phyloP scores from a whole-genome alignment of 2,888 invertebrate genomes.

The Melieria picta region DNA sequence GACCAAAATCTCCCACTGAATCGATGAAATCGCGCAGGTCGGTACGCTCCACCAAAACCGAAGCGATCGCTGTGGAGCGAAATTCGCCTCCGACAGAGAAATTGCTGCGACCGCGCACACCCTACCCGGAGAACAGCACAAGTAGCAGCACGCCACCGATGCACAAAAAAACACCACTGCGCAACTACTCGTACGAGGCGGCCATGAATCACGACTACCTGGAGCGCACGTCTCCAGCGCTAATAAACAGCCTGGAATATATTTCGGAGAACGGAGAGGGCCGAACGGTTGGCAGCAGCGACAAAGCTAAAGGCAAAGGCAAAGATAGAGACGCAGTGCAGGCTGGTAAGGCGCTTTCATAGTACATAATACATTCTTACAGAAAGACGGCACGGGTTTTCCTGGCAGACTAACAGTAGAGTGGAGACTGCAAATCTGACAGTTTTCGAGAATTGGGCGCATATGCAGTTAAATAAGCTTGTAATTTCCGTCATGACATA shows the following conservation, averaged over 20 bases:
- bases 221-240: conserved; percentile 55
- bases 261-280: conserved; percentile 43
- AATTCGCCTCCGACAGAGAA: conserved; percentile 44
- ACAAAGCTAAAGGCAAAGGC: conserved; percentile 20
- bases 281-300: too few species aligned
- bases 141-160: conserved; percentile 51
- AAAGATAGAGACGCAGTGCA: conserved; percentile 12
- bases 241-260: conserved; percentile 57
- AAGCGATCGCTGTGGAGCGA: conserved; percentile 43
- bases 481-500: too few species aligned
- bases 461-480: not conserved
- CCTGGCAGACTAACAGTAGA: too few species aligned
- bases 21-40: conserved; percentile 52
- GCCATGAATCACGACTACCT: conserved; percentile 55
- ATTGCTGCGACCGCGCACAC: conserved; percentile 58
- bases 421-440: too few species aligned
- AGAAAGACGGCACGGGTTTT: too few species aligned
- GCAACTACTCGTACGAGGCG: conserved; percentile 58
- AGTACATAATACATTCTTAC: not conserved
- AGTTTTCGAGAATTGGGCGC: too few species aligned
- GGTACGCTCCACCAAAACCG: conserved; percentile 48
- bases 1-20: conserved; percentile 47
- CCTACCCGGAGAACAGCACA: conserved; percentile 59
- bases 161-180: conserved; percentile 48
- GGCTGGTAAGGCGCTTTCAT: conserved; percentile 10